These are phyloP conservation scores for Hylaeus volcanicus DNA, from an alignment of 1,140 invertebrate genomes.

Conservation along the genomic window DNA sequence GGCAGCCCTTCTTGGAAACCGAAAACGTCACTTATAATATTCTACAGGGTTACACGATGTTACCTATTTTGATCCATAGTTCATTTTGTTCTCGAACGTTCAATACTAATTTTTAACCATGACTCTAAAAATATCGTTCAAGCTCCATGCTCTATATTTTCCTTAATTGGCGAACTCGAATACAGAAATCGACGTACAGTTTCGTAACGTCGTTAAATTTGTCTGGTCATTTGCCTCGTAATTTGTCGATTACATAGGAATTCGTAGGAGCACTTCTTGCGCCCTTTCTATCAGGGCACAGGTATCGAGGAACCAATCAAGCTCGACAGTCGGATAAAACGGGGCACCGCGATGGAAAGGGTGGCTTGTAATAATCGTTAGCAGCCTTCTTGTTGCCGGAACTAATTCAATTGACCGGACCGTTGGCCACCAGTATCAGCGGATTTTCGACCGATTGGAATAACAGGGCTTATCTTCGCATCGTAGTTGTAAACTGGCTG, in stretches of 20 bases:
- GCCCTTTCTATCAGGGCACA: neutral
- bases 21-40: no score
- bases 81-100: no score
- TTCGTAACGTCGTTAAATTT: neutral
- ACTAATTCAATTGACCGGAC: slow-evolving; percentile 61
- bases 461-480: slow-evolving; percentile 54
- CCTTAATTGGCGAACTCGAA: no score
- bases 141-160: no score
- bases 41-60: no score
- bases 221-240: neutral
- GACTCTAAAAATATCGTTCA: no score
- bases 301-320: slow-evolving; percentile 20
- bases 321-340: slow-evolving; percentile 21
- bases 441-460: slow-evolving; percentile 56
- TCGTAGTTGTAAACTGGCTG: slow-evolving; percentile 28
- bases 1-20: no score
- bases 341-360: neutral
- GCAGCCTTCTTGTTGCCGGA: slow-evolving; percentile 58
- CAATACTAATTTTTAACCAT: no score
- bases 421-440: slow-evolving; percentile 35
- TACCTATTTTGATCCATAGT: no score
- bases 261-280: neutral
- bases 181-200: no score
- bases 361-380: slow-evolving; percentile 58
- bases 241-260: neutral